A percentile compares a stretch with the other conserved stretches of the same genome.
Evolutionary conservation across 2,797 vertebrate species (phyloP).

Genomic region (Tragelaphus oryx): DNA sequence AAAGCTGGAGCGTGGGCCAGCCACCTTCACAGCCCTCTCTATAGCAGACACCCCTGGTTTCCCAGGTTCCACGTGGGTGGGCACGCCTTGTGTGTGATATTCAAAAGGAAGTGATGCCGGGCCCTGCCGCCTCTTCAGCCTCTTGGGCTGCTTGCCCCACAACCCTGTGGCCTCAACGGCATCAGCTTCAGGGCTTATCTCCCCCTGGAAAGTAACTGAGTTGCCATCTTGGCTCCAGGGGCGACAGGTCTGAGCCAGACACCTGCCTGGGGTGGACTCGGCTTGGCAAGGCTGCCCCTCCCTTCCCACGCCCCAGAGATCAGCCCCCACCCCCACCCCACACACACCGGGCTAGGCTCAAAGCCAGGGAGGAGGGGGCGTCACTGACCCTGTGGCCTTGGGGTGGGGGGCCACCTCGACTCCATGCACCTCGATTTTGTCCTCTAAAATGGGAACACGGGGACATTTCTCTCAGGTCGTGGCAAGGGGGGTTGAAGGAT

Average conservation of each 20-base stretch:
- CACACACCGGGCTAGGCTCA: not conserved
- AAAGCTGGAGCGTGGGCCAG: not conserved
- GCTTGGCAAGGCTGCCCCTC: not conserved
- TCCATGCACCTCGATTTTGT: not conserved
- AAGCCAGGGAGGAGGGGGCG: not conserved
- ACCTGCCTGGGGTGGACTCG: not conserved
- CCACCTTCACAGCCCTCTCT: not conserved
- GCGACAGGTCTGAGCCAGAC: not conserved
- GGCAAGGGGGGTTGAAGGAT: not conserved
- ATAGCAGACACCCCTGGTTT: not conserved
- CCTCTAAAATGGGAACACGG: not conserved
- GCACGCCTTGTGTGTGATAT: not conserved
- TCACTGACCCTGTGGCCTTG: not conserved
- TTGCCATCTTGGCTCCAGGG: constrained; percentile 13
- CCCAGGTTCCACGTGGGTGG: not conserved
- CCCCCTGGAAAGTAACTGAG: not conserved
- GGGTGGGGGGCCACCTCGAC: not conserved
- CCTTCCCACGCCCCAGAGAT: not conserved
- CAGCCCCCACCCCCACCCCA: too few relatives aligned
- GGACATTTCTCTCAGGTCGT: not conserved
- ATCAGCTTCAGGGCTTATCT: not conserved
- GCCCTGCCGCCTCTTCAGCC: not conserved
- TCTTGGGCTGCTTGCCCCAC: not conserved
- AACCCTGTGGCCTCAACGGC: not conserved
- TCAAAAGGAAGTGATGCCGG: not conserved